These are phyloP conservation scores for Leucoraja ocellata DNA, from an alignment of 2,797 vertebrate species.

Conservation along the genomic window DNA sequence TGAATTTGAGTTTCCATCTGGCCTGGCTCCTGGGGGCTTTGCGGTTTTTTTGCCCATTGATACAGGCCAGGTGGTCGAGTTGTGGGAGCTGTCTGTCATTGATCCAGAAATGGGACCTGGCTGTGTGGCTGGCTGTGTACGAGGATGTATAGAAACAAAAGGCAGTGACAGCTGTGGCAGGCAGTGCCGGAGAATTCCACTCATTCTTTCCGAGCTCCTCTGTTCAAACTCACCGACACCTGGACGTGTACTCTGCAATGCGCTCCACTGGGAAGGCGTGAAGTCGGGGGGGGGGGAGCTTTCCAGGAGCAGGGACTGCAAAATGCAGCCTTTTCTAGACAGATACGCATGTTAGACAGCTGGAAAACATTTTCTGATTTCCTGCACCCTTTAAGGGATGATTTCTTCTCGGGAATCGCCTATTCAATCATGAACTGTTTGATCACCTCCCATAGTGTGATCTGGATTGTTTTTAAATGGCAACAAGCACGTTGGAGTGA, in stretches of 20 bases:
- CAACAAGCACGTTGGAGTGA: background rate
- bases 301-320: conserved; percentile 4
- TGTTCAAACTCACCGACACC: conserved; percentile 65
- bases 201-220: conserved; percentile 65
- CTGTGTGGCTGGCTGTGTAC: conserved; percentile 47
- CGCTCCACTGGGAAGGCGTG: conserved; percentile 13
- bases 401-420: background rate
- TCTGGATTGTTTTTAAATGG: background rate
- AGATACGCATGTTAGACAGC: background rate
- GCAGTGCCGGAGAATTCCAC: conserved; percentile 68
- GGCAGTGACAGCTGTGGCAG: conserved; percentile 65
- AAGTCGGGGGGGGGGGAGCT: background rate
- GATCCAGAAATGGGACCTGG: conserved; percentile 52
- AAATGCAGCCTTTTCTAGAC: conserved; percentile 9
- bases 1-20: conserved; percentile 77
- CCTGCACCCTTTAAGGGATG: background rate
- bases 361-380: conserved; percentile 6
- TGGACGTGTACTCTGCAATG: conserved; percentile 44
- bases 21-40: conserved; percentile 61
- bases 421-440: background rate
- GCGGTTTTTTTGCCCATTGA: conserved; percentile 58
- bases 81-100: conserved; percentile 81
- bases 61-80: conserved; percentile 63
- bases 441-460: background rate
- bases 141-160: conserved; percentile 54